A percentile compares a stretch with the other conserved stretches of the same genome.
Evolutionary conservation across 2,797 vertebrate genomes (phyloP).

Genomic region (Trachops cirrhosus): DNA sequence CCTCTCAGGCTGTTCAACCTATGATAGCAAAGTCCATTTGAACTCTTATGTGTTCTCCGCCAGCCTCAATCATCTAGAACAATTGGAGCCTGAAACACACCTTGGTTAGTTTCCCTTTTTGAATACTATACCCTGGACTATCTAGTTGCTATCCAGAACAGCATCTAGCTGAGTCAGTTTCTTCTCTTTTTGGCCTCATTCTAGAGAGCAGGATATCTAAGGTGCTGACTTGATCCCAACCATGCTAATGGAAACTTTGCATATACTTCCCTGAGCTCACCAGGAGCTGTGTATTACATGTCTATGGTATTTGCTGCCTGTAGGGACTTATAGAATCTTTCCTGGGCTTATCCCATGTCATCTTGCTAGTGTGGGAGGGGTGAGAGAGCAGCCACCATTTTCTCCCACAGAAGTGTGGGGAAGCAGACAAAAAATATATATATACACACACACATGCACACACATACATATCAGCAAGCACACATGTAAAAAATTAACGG

Average conservation of each 20-base stretch:
- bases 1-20: not conserved
- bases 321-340: not conserved
- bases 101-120: not conserved
- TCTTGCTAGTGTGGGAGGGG: not conserved
- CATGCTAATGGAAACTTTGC: not conserved
- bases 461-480: not conserved
- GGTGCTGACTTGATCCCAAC: not conserved
- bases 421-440: not conserved
- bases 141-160: not conserved
- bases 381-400: fast-evolving
- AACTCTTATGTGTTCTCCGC: not conserved
- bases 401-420: not conserved
- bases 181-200: not conserved
- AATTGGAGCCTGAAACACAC: not conserved
- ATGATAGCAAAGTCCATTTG: not conserved
- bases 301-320: not conserved
- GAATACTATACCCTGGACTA: not conserved
- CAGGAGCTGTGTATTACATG: not conserved
- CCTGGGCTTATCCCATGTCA: not conserved
- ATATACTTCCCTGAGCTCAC: not conserved
- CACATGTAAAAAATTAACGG: not conserved
- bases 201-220: not conserved
- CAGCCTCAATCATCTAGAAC: not conserved
- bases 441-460: not conserved
- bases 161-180: not conserved